Evolutionary conservation across 2,888 invertebrate genomes (phyloP).

Genomic region (Drosophila emarginata): DNA sequence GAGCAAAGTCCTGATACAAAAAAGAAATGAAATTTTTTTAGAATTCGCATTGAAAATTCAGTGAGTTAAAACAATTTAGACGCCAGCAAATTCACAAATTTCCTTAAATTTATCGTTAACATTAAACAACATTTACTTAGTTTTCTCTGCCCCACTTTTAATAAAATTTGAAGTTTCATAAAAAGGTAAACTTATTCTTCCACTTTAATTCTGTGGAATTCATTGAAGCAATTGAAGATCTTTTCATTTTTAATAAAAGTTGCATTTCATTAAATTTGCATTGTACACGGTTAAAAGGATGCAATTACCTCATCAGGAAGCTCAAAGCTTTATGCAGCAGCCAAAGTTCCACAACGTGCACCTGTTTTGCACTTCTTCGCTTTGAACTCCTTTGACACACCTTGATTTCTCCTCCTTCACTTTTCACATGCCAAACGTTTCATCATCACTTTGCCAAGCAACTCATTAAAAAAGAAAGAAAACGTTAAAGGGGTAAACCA

Average conservation of each 20-base stretch:
- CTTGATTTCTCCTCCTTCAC: background rate
- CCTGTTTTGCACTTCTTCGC: slow-evolving; percentile 9
- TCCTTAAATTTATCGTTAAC: no score
- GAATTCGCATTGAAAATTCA: no score
- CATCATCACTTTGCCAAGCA: slow-evolving; percentile 25
- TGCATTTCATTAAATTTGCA: slow-evolving; percentile 1
- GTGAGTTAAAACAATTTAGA: no score
- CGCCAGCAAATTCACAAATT: no score
- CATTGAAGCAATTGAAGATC: background rate
- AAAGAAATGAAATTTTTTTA: no score
- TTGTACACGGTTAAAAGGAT: background rate
- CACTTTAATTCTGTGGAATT: background rate
- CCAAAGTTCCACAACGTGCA: slow-evolving; percentile 1
- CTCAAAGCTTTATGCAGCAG: background rate
- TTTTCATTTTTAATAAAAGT: background rate
- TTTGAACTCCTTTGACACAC: slow-evolving; percentile 12
- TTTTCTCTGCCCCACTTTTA: background rate
- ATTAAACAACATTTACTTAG: no score
- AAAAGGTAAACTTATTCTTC: background rate
- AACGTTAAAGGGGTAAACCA: slow-evolving; percentile 26
- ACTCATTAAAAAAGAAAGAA: slow-evolving; percentile 42
- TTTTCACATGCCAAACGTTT: background rate
- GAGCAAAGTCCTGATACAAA: no score
- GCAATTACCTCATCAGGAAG: background rate
- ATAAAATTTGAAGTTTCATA: background rate